Evolutionary conservation across 2,888 invertebrate species (phyloP), one percentile per base, ranked within the genome.

Genomic region (Cynaeus angustus): DNA sequence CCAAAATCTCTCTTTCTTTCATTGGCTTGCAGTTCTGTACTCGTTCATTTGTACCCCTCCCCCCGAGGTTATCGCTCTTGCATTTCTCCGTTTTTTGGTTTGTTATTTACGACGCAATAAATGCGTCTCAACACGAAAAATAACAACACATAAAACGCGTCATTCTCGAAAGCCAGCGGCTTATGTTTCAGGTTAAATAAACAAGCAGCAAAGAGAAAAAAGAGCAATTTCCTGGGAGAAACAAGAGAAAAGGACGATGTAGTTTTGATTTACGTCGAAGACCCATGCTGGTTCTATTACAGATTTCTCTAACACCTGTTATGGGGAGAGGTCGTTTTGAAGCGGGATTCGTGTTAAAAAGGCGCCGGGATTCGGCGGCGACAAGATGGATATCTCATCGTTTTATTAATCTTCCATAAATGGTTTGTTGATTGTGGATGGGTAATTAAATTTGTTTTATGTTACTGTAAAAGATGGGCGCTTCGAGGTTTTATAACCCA

Each of bases 41-140:
- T 33, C 33, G 1, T 33, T 6, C 33, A 33, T n/a, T 9, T 33
- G 2, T 9, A 7, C 33, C 33, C 33, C 33, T 26, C 33, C 33
- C 33, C 33, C 12, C 16, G 64, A 66, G 66, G 66, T 66, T 66
- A 52, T 66, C 56, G 66, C 66, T 43, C 66, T 66, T 66, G 58
- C 66, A 66, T 66, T 68, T 68, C 53, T 61, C 68, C 12, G 61
- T 52, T 68, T 68, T 68, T 68, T 68, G 61, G 68, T 61, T 53
- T 53, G 53, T 68, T 68, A 61, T 68, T 68, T 68, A 68, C 68
- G 52, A 43, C 68, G 16, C 62, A 62, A 68, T 68, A 62, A 68
- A 68, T 55, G 68, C 53, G 62, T 55, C 62, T 43, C 68, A 66
- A 30, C 52, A 58, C 66, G 66, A 66, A 66, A 66, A 66, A 64